Conservation (phyloP, 2,797 vertebrate genomes). For the Dendrocincla tyrannina region DNA sequence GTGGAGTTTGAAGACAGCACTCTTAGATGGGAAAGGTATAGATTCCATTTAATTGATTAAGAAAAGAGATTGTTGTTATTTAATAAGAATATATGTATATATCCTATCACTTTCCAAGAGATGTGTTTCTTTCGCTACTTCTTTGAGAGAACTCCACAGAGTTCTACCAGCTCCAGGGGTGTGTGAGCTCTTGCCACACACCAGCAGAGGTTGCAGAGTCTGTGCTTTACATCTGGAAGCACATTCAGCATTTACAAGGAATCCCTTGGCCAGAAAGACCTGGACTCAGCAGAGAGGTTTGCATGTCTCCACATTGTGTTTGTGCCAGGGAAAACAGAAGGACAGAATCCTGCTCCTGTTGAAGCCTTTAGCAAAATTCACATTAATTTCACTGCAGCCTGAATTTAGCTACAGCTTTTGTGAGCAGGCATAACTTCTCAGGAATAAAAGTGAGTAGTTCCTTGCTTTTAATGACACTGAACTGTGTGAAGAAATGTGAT, state of each 20-base stretch:
- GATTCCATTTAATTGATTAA: background rate
- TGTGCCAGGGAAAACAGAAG: background rate
- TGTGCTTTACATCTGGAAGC: background rate
- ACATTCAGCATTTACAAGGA: background rate
- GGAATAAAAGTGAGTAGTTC: background rate
- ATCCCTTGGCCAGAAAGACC: background rate
- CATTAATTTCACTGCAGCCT: background rate
- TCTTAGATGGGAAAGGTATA: background rate
- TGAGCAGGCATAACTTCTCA: background rate
- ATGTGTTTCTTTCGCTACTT: background rate
- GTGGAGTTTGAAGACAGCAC: background rate
- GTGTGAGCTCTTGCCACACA: rapidly evolving
- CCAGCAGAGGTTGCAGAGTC: background rate
- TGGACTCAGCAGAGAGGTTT: background rate
- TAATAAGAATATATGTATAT: background rate
- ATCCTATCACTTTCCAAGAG: background rate
- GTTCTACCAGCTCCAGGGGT: background rate
- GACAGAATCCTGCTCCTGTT: background rate
- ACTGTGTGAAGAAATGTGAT: background rate
- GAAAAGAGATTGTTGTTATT: background rate
- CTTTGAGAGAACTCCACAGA: background rate
- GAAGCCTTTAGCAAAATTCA: background rate
- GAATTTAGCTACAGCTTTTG: background rate
- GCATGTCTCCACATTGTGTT: background rate
- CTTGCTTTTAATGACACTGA: background rate